phyloP scores from a whole-genome alignment of 2,888 invertebrate genomes.

The Theodoxus fluviatilis region DNA sequence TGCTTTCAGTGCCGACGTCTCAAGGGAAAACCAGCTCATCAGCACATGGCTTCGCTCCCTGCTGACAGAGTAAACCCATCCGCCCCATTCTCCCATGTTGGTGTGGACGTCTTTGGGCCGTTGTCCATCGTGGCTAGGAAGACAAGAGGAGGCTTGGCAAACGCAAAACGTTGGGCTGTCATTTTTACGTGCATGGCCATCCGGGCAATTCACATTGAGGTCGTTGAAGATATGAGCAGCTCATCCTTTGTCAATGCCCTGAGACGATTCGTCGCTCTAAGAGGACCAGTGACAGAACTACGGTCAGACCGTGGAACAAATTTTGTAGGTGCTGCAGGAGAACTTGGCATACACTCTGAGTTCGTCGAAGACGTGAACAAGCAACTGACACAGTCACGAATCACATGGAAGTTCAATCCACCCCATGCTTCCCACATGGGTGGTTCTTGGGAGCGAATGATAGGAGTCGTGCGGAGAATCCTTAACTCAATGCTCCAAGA shows the following conservation, averaged over 20 bases:
- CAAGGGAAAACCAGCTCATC: slow-evolving; percentile 26
- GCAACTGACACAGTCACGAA: slow-evolving; percentile 13
- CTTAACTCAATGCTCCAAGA: slow-evolving; percentile 32
- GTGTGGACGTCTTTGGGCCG: slow-evolving; percentile 36
- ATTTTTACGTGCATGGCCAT: slow-evolving; percentile 36
- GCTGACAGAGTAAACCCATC: slow-evolving; percentile 28
- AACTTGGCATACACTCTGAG: slow-evolving; percentile 25
- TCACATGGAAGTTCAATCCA: slow-evolving; percentile 34
- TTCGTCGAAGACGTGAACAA: slow-evolving; percentile 32
- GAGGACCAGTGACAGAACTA: slow-evolving; percentile 31
- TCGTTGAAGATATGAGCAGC: slow-evolving; percentile 35
- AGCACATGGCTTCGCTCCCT: slow-evolving; percentile 36
- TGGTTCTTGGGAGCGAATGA: slow-evolving; percentile 34
- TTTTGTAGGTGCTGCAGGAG: slow-evolving; percentile 33
- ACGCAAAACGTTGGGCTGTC: slow-evolving; percentile 35
- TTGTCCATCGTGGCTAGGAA: slow-evolving; percentile 32
- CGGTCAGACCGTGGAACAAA: slow-evolving; percentile 35
- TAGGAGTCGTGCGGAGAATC: slow-evolving; percentile 31
- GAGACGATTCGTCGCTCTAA: slow-evolving; percentile 31
- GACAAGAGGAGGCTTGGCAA: slow-evolving; percentile 32
- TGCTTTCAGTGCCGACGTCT: slow-evolving; percentile 31
- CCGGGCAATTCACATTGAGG: slow-evolving; percentile 38
- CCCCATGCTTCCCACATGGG: slow-evolving; percentile 37
- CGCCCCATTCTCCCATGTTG: slow-evolving; percentile 34
- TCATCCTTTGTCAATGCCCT: slow-evolving; percentile 39